Evolutionary conservation across 1,140 invertebrate genomes (phyloP), one percentile per base, ranked within the genome.

Genomic region (Platyura marginata): DNA sequence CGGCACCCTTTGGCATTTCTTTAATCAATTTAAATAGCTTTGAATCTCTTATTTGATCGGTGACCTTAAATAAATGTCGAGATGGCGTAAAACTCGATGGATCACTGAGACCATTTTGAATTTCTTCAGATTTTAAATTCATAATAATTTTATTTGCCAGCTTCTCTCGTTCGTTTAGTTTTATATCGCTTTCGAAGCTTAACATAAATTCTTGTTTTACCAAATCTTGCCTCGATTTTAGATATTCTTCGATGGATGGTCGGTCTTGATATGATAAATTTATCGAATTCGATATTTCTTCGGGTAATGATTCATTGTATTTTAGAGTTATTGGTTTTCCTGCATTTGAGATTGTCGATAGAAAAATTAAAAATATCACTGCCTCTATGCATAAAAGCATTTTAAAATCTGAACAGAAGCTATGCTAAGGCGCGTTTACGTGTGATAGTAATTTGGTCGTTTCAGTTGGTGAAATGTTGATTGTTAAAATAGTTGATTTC

Each of bases 1-100:
- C 74, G 0, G 70, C 77, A 0, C 81, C 83, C 66, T 79, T 79
- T 1, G 79, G 79, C 65, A 82, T 71, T 23, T 63, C 61, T 47
- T 67, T 51, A 29, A 83, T 69, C 21, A 80, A 65, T 43, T 71
- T 52, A 47, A 77, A 88, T 0, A 86, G 71, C 43, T 69, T 55
- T 0, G 80, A 81, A 0, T 65, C 47, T 1, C 71, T 64, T 22
- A 86, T 79, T 4, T 66, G 47, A 0, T 64, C 42, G 47, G 72
- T 73, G 0, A 71, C 69, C 2, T 59, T 47, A 46, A 86, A 73
- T 46, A 83, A 83, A 52, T 81, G 76, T 5, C 64, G 60, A 0
- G 73, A 68, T 0, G 79, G 74, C 10, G 71, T 65, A 52, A 77
- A 85, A 2, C 61, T 62, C 40, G 62, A 54, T 2, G 72, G 72